Base-by-base conservation (phyloP, 2,113 vertebrate genomes). In the Atractosteus spatula region DNA sequence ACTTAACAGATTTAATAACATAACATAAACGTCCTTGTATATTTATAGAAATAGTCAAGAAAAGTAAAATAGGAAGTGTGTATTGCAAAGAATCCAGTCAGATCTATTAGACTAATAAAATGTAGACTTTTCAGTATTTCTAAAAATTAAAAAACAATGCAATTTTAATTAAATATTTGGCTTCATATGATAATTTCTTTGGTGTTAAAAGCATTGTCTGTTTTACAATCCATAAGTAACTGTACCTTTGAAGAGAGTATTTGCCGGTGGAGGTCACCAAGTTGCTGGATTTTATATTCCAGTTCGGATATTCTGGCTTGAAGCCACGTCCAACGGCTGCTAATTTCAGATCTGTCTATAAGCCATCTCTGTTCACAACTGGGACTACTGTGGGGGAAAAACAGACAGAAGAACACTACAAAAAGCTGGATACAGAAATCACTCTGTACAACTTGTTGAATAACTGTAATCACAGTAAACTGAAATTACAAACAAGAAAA, bases 261-360 rank as follows among this genome's bases (percentile, higher is more conserved):
- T 77, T 94, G 92, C 83, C 88, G 90, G 84, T 94, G 93, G 83
- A 98, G 84, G 71, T 93, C 89, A 68, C 80, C 89, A 79, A 97
- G 83, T 80, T 93, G 90, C 41, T 93, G 92, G 77, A 96, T 96
- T 91, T 91, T 94, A 78, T 87, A 93, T 79, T 97, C 95, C 78
- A 99, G 86, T 67, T 95, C 94, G 61, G 92, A 90, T 84, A 97
- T 86, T 81, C 95, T 94, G 81, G 94, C 87, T 86, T 95, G 93
- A 86, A 99, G 89, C 97, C 97, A 98, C 0, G 92, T 94, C 95
- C 97, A 99, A 71, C 94, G 89, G 87, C 96, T 96, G 84, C 94
- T 91, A 88, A 96, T 85, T 89, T 91, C 90, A 47, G 94, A 95
- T 91, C 96, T 91, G 77, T 94, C 94, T 80, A 86, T 79, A 79